Base-by-base conservation (phyloP, 2,797 vertebrate genomes). In the Enteromius afrohamiltoni region DNA sequence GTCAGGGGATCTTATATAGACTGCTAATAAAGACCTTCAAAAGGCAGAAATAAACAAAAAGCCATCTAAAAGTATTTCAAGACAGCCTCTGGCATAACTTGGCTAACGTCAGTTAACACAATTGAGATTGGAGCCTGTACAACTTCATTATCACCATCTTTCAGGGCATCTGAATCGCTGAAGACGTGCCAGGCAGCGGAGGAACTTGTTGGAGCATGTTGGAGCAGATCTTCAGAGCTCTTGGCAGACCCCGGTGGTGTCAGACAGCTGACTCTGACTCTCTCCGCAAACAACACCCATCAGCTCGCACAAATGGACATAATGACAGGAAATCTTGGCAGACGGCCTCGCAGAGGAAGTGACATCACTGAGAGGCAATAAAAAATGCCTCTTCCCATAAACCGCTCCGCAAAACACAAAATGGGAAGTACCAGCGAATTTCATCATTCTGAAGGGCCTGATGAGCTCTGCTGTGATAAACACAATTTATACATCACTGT, bases 351-450 rank as follows among this genome's bases (percentile, higher is more conserved):
- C 92, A 96, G 40, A 96, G 96, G 95, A 96, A 93, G 87, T 96
- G 95, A 96, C 92, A 94, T 96, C 95, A 96, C 92, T 92, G 93
- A 95, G 93, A 89, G 95, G 96, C 94, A 95, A 96, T 95, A 94
- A 96, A 95, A 95, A 93, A 95, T 96, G 95, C 93, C 95, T 96
- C 95, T 95, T 96, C 95, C 94, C 95, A 94, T 95, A 95, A 95
- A 95, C 94, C 92, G 93, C 93, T 94, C 94, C 94, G 62, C 58
- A 17, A 60, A 42, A 21, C 3, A 16, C 37, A 74, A 80, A 85
- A 51, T 45, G 9, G 77, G 31, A 79, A 70, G 65, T 49, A 58
- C 42, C 23, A 14, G 51, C 23, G 58, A 75, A 47, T 34, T 47
- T 23, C 8, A 49, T 55, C 1, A 2, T 55, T 80, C 13, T 26